Conservation (phyloP, 2,888 invertebrate genomes). For the Epiblema foenella region DNA sequence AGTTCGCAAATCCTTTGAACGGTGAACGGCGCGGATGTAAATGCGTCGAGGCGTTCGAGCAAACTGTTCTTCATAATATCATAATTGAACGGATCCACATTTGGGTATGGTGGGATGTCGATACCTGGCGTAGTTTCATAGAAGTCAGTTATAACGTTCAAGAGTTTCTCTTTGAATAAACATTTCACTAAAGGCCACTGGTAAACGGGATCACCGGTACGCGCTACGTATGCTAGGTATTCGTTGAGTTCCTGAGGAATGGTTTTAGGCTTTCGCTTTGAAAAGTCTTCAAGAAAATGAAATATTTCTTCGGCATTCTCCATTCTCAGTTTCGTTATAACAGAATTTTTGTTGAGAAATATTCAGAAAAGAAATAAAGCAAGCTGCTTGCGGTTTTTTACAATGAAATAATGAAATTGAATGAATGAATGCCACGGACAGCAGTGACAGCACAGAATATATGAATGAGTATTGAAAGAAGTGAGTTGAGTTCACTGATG, state of each 20-base stretch:
- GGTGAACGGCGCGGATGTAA: constrained; percentile 96
- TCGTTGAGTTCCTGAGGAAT: constrained; percentile 96
- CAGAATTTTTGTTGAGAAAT: constrained; percentile 7
- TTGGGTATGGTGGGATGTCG: constrained; percentile 94
- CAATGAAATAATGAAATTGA: constrained; percentile 3
- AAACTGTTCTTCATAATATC: constrained; percentile 94
- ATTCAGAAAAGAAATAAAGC: constrained; percentile 16
- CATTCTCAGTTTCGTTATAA: constrained; percentile 75
- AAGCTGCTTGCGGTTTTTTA: constrained; percentile 16
- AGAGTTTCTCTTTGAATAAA: constrained; percentile 94
- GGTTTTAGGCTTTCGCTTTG: constrained; percentile 89
- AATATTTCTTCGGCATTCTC: constrained; percentile 94
- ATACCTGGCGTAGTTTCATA: constrained; percentile 90
- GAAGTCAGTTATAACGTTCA: constrained; percentile 94
- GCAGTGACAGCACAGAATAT: no score
- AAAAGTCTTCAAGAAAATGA: constrained; percentile 93
- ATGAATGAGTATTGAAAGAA: no score
- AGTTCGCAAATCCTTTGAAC: constrained; percentile 98
- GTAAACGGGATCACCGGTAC: constrained; percentile 97
- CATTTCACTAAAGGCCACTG: constrained; percentile 95
- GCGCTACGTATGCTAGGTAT: constrained; percentile 94
- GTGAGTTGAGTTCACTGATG: no score
- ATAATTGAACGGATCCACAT: constrained; percentile 95
- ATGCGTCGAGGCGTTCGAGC: constrained; percentile 92
- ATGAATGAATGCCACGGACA: neutral